Evolutionary conservation across 2,113 vertebrate genomes (phyloP), one percentile per base, ranked within the genome.

Genomic region (Nannobrachium achirus): DNA sequence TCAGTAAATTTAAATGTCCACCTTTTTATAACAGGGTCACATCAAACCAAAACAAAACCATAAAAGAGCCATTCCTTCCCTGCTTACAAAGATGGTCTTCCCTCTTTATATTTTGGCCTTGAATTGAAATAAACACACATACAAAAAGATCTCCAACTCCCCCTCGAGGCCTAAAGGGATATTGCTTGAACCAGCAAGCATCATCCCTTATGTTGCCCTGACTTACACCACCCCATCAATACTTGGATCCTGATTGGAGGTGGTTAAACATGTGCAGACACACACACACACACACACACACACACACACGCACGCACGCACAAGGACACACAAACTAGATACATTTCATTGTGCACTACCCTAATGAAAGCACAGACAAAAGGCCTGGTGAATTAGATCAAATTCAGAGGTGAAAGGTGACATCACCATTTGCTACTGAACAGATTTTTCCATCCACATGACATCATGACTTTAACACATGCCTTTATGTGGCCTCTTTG

Each of bases 131-230:
- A 48, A 80, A 79, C 25, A 33, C 25, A 33, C 25, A 25, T 4
- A 33, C 25, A 33, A 3, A 75, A 61, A 53, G 66, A 76, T 84
- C 73, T 86, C 75, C 66, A 77, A 75, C 76, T 63, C 85, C 79
- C 74, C 63, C 84, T 45, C 44, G 51, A 48, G 76, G 76, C 71
- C 53, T 63, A 15, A 49, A 72, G 60, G 59, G 64, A 68, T 61
- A 72, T 33, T 59, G 75, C 88, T 90, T 38, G 71, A 81, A 76
- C 91, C 91, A 68, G 88, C 86, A 14, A 91, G 81, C 65, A 20
- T 39, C 25, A 7, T 18, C 53, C 65, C 66, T 64, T 10, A 0
- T 76, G 65, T 73, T 73, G 77, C 57, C 50, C 70, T 65, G 71
- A 81, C 73, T 58, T 20, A 39, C 49, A 56, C 20, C 44, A 62